Evolutionary conservation across 1,140 invertebrate species (phyloP).

Genomic region (Neoseiulus cucumeris): DNA sequence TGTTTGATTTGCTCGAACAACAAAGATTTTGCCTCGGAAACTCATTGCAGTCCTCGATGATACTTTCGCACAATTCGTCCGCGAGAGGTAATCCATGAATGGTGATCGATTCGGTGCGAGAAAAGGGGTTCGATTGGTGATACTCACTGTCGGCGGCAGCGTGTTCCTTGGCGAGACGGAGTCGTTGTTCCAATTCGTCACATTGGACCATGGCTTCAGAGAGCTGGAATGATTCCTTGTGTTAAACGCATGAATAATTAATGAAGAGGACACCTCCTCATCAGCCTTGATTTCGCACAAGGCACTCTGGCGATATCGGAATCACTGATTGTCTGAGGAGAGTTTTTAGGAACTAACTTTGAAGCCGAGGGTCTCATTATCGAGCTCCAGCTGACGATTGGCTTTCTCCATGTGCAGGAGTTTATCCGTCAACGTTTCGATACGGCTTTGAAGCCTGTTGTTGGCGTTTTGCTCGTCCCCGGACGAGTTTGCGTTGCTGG

Average conservation of each 20-base stretch:
- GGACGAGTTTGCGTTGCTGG: neutral
- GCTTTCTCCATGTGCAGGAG: conserved; percentile 14
- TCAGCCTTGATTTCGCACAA: neutral
- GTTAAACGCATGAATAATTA: neutral
- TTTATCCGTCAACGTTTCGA: neutral
- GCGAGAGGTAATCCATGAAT: too few species aligned
- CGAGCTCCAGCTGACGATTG: conserved; percentile 18
- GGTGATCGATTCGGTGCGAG: too few species aligned
- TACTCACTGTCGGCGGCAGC: neutral
- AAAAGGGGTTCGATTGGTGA: neutral
- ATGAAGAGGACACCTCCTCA: neutral
- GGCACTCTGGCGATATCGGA: too few species aligned
- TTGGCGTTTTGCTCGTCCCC: neutral
- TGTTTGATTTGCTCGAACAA: too few species aligned
- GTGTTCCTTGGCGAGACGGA: conserved; percentile 3
- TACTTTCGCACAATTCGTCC: too few species aligned
- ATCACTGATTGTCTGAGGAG: neutral
- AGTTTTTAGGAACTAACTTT: conserved; percentile 9
- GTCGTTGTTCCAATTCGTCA: conserved; percentile 18
- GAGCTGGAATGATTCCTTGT: conserved; percentile 12
- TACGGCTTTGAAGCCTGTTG: conserved; percentile 1
- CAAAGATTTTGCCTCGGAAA: too few species aligned
- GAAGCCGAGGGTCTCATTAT: conserved; percentile 19
- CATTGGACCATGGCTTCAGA: conserved; percentile 18
- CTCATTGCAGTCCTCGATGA: too few species aligned